phyloP scores from a whole-genome alignment of 2,888 invertebrate species.

The Eustalomyia histrio region DNA sequence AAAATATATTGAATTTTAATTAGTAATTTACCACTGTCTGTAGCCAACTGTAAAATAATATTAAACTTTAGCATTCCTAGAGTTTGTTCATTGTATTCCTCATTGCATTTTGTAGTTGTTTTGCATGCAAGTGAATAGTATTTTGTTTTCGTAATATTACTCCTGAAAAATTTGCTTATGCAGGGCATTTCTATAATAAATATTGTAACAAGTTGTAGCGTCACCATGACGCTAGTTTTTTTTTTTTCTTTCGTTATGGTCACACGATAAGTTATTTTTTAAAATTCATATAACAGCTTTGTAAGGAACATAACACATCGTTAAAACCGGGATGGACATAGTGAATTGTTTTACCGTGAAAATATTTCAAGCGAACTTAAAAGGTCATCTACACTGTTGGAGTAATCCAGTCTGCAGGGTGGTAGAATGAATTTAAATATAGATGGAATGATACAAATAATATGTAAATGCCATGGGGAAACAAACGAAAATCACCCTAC shows the following conservation, averaged over 20 bases:
- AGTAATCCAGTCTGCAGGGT: too few relatives aligned
- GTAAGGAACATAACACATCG: background rate
- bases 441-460: too few relatives aligned
- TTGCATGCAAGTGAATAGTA: constrained; percentile 14
- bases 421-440: too few relatives aligned
- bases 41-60: constrained; percentile 52
- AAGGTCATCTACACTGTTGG: too few relatives aligned
- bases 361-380: too few relatives aligned
- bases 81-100: constrained; percentile 32
- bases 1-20: background rate
- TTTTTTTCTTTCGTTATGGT: constrained; percentile 40
- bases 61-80: constrained; percentile 33
- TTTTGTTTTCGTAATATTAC: constrained; percentile 64
- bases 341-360: too few relatives aligned
- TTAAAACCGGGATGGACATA: too few relatives aligned
- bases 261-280: constrained; percentile 48
- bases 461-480: too few relatives aligned
- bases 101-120: constrained; percentile 20
- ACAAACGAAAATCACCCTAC: too few relatives aligned
- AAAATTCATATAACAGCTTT: background rate
- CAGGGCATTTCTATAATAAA: constrained; percentile 59
- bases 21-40: constrained; percentile 6
- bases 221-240: constrained; percentile 71
- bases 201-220: constrained; percentile 64
- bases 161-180: constrained; percentile 72